Conservation (phyloP, 2,888 invertebrate species). For the Augiades crinisus region DNA sequence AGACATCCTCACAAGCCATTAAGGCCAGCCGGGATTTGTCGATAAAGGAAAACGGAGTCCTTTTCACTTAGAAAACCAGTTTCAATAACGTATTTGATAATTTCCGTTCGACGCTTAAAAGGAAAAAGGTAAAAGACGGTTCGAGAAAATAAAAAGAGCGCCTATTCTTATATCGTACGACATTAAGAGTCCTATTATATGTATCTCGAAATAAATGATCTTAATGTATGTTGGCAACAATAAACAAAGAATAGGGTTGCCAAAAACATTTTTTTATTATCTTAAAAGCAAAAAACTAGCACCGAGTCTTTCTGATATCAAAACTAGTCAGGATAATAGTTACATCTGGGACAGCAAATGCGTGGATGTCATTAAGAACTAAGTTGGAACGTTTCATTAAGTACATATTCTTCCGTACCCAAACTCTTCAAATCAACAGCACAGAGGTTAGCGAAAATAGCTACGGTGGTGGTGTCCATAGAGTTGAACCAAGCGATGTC, state of each 20-base stretch:
- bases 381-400: too few species aligned
- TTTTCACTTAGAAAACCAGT: constrained; percentile 42
- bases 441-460: too few species aligned
- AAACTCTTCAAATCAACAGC: too few species aligned
- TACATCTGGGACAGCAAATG: too few species aligned
- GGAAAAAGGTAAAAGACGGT: constrained; percentile 24
- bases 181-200: background rate
- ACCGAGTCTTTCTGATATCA: too few species aligned
- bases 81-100: constrained; percentile 46
- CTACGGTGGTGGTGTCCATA: too few species aligned
- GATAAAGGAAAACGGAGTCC: constrained; percentile 16
- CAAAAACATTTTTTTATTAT: background rate
- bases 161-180: constrained; percentile 19
- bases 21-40: constrained; percentile 19
- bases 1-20: constrained; percentile 19
- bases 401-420: too few species aligned
- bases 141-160: constrained; percentile 30
- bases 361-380: too few species aligned
- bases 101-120: constrained; percentile 34
- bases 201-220: background rate
- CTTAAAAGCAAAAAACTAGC: too few species aligned
- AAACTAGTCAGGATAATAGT: too few species aligned
- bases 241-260: too few species aligned
- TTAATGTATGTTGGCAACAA: background rate
- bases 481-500: too few species aligned